phyloP scores from a whole-genome alignment of 2,113 vertebrate genomes.

The Falcunculus frontatus region DNA sequence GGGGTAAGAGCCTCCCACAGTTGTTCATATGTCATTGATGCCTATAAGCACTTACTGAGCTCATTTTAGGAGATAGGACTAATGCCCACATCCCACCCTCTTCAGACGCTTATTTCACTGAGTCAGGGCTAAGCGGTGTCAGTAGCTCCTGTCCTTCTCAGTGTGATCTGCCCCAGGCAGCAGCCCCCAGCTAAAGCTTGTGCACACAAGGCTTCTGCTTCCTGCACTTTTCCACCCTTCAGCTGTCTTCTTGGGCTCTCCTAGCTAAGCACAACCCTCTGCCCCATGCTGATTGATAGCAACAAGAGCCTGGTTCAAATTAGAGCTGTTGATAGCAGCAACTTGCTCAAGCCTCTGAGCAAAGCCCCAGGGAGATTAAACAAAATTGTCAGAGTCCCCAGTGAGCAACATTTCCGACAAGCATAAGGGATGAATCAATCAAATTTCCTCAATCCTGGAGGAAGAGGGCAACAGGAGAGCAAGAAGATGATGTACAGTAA shows the following conservation, averaged over 20 bases:
- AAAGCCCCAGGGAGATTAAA: not conserved
- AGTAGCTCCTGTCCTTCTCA: not conserved
- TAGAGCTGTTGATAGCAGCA: not conserved
- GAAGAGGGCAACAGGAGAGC: not conserved
- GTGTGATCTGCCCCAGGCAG: not conserved
- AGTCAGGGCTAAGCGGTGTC: not conserved
- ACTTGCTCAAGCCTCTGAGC: not conserved
- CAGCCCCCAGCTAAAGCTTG: not conserved
- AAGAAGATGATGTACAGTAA: not conserved
- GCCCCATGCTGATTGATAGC: not conserved
- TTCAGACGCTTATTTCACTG: not conserved
- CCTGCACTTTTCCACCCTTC: not conserved
- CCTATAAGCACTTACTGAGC: not conserved
- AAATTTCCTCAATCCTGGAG: not conserved
- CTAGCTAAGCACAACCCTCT: not conserved
- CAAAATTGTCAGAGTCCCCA: not conserved
- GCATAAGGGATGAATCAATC: not conserved
- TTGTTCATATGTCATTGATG: not conserved
- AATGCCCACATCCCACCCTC: not conserved
- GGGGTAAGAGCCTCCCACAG: not conserved
- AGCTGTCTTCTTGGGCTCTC: not conserved
- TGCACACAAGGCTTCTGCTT: not conserved
- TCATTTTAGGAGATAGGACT: not conserved
- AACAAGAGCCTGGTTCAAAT: not conserved
- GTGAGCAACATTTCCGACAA: not conserved